These are phyloP conservation scores for Nesogale talazaci DNA, from an alignment of 2,113 vertebrate species.

Conservation along the genomic window DNA sequence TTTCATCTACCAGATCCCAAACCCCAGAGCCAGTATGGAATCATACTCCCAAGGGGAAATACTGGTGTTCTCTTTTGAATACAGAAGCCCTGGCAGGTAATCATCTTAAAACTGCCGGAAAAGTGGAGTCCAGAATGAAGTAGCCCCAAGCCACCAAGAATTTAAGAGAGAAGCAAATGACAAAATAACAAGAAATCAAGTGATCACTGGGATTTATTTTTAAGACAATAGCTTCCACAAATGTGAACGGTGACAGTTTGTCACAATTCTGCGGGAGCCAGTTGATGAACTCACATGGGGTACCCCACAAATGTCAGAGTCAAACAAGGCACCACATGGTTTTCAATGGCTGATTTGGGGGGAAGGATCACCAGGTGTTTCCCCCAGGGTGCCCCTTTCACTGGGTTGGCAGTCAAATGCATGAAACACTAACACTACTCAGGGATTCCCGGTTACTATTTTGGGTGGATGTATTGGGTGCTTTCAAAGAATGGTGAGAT, in stretches of 20 bases:
- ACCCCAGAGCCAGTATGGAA: neutral
- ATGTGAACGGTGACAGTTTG: neutral
- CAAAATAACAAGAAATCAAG: neutral
- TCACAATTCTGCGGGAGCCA: neutral
- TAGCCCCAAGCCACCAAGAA: constrained; percentile 29
- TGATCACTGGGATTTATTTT: neutral
- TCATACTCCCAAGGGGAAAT: neutral
- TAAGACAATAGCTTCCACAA: neutral
- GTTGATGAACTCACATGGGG: too few relatives aligned
- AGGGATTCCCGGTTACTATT: neutral
- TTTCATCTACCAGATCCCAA: constrained; percentile 41
- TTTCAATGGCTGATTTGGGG: neutral
- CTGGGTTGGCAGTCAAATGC: neutral
- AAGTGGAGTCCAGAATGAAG: neutral
- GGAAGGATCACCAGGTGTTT: neutral
- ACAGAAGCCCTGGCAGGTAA: neutral
- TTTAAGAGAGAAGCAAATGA: neutral
- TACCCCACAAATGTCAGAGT: neutral
- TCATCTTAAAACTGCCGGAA: neutral
- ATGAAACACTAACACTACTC: neutral
- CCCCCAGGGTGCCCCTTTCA: neutral
- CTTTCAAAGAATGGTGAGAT: neutral
- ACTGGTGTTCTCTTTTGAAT: neutral
- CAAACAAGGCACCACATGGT: neutral
- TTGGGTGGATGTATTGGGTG: neutral